Conservation (phyloP, 2,797 vertebrate genomes). For the Ctenopoma multispine region DNA sequence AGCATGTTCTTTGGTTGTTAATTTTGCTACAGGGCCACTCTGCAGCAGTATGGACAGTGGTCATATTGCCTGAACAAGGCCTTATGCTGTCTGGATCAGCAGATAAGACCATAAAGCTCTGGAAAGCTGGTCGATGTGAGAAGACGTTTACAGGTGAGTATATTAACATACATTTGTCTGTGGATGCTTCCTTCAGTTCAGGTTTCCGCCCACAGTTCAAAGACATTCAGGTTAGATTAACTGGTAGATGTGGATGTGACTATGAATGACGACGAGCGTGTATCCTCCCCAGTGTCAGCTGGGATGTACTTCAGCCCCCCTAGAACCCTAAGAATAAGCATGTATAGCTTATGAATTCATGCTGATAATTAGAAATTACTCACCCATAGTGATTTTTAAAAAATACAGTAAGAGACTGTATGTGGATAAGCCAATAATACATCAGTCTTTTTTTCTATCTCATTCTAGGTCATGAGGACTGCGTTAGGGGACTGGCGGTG, state of each 20-base stretch:
- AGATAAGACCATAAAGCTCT: constrained; percentile 96
- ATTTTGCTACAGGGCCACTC: constrained; percentile 88
- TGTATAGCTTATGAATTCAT: neutral
- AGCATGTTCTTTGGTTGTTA: constrained; percentile 9
- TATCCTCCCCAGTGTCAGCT: no score
- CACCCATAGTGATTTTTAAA: neutral
- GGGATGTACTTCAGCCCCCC: no score
- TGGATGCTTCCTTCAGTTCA: no score
- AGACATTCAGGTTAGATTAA: no score
- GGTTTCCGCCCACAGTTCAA: no score
- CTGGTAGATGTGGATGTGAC: no score
- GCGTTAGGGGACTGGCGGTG: constrained; percentile 94
- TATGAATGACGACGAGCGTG: no score
- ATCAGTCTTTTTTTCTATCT: constrained; percentile 7
- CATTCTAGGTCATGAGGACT: constrained; percentile 93
- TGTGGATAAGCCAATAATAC: neutral
- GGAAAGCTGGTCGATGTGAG: constrained; percentile 97
- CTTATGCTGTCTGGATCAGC: constrained; percentile 98
- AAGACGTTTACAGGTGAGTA: constrained; percentile 89
- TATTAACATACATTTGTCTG: neutral
- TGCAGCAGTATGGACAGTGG: constrained; percentile 95
- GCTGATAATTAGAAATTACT: neutral
- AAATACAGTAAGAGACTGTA: neutral
- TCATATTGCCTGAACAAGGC: constrained; percentile 95
- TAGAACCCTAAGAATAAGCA: no score